Evolutionary conservation across 2,113 vertebrate genomes (phyloP), one percentile per base, ranked within the genome.

Genomic region (Oryzias woworae): DNA sequence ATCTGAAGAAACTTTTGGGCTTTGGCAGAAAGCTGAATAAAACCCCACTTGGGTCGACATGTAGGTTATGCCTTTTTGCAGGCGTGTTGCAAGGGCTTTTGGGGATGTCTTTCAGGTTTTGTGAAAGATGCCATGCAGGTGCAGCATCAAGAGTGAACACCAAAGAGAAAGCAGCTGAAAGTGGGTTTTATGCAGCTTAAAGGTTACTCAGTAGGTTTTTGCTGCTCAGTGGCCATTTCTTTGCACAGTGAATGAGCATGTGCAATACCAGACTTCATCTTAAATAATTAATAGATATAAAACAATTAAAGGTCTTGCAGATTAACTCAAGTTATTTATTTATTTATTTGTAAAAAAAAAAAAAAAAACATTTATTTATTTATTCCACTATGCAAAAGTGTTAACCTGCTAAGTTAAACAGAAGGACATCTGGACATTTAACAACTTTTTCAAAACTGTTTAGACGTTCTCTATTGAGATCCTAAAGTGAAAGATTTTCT

Each of bases 341-440:
- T 20, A 20, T 20, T 20, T 1, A 12, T 36, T 83, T 84, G 75
- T 79, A 77, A 74, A 82, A 71, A 80, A 80, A 74, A 82, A 71
- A 80, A 80, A 90, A 83, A 28, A 4, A 6, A 4, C 26, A 4
- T 28, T 28, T 6, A 28, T 28, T 28, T 6, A 28, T 78, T 73
- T 73, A 80, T 90, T 88, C 78, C 77, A 85, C 46, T 58, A 53
- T 53, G 72, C 58, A 57, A 74, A 81, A 75, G 80, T 86, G 79
- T 63, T 72, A 75, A 77, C 71, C 70, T 86, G 69, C 54, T 68
- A 81, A 80, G 78, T 82, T 81, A 85, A 88, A 85, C 78, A 83
- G 72, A 59, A 53, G 75, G 67, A 71, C 66, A 76, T 88, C 84
- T 88, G 61, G 65, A 73, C 53, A 58, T 69, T 58, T 78, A 71